A percentile compares a stretch with the other conserved stretches of the same genome.
phyloP scores from a whole-genome alignment of 2,797 vertebrate species.

The Muscicapa striata region DNA sequence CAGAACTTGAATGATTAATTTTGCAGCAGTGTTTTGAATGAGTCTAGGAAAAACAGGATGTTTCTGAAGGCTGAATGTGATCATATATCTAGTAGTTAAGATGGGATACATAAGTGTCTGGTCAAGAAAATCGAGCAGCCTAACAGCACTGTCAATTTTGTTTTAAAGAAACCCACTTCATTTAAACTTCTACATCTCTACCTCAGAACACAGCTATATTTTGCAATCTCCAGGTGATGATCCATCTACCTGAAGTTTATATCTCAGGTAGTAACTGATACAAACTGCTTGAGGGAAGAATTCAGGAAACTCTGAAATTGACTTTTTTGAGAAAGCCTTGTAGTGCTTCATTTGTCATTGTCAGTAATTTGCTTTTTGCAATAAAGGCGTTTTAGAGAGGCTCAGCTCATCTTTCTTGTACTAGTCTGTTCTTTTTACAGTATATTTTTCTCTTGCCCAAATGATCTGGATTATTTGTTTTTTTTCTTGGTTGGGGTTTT shows the following conservation, averaged over 20 bases:
- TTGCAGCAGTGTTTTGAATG: not conserved
- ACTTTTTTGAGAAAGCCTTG: not conserved
- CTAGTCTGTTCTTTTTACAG: not conserved
- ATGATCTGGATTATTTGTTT: not conserved
- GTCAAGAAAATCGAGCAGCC: not conserved
- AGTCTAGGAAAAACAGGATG: not conserved
- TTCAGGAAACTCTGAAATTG: not conserved
- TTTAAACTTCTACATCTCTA: not conserved
- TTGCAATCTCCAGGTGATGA: not conserved
- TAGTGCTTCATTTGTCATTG: not conserved
- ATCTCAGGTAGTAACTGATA: not conserved
- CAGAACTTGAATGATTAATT: not conserved
- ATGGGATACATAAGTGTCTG: fast-evolving
- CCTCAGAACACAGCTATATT: not conserved
- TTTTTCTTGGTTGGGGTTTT: fast-evolving
- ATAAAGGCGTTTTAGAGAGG: not conserved
- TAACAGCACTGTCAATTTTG: not conserved
- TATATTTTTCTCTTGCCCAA: not conserved
- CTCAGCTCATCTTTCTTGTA: not conserved
- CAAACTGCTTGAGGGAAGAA: not conserved
- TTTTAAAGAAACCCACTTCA: not conserved
- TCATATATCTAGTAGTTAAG: not conserved
- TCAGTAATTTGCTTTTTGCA: not conserved
- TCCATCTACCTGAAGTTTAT: not conserved
- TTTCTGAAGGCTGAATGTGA: not conserved